Evolutionary conservation across 1,140 invertebrate genomes (phyloP).

Genomic region (Pissodes strobi): DNA sequence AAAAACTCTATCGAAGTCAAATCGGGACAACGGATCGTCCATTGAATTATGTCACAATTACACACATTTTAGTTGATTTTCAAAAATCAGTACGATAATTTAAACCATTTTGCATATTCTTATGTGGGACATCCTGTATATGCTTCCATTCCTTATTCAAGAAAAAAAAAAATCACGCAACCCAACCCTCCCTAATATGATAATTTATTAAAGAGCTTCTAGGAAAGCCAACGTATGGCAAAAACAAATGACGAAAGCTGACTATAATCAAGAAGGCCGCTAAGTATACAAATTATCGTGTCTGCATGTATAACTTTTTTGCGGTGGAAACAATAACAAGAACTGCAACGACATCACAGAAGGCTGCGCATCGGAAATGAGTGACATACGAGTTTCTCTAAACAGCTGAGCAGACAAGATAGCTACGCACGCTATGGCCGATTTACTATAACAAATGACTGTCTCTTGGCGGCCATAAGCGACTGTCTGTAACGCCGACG

Average conservation of each 20-base stretch:
- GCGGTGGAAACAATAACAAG: conserved; percentile 19
- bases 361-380: conserved; percentile 54
- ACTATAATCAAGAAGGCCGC: conserved; percentile 29
- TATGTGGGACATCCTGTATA: too few species aligned
- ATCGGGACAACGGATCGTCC: too few species aligned
- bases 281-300: conserved; percentile 34
- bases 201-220: conserved; percentile 21
- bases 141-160: too few species aligned
- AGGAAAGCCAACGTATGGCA: conserved; percentile 11
- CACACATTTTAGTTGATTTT: too few species aligned
- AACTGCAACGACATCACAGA: conserved; percentile 38
- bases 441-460: conserved; percentile 56
- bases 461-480: conserved; percentile 46
- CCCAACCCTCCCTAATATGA: too few species aligned
- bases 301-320: conserved; percentile 15
- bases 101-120: too few species aligned
- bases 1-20: too few species aligned
- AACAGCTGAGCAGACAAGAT: conserved; percentile 56
- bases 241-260: conserved; percentile 1
- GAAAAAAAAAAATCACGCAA: too few species aligned
- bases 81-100: too few species aligned
- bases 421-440: conserved; percentile 53
- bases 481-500: conserved; percentile 48
- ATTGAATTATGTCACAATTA: too few species aligned
- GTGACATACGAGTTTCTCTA: conserved; percentile 57